phyloP scores from a whole-genome alignment of 2,113 vertebrate species.

The Sitta europaea region DNA sequence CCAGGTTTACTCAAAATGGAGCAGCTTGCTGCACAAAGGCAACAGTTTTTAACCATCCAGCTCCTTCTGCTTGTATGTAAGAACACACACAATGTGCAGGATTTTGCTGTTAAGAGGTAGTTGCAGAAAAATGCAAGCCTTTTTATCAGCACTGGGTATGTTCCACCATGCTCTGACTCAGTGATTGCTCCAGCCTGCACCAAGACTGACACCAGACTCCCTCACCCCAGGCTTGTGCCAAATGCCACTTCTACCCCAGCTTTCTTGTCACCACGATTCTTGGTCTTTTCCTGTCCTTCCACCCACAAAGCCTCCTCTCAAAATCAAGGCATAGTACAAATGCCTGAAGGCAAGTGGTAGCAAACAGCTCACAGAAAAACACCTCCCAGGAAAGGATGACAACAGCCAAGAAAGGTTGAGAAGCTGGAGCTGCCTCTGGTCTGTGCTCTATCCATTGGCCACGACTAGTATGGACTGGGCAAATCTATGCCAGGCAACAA shows the following conservation, averaged over 20 bases:
- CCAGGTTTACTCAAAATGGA: background rate
- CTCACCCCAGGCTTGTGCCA: background rate
- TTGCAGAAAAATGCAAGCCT: background rate
- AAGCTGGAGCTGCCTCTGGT: background rate
- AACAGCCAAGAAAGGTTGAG: background rate
- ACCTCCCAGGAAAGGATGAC: rapidly evolving
- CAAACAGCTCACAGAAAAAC: rapidly evolving
- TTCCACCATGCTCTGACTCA: background rate
- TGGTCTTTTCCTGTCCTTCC: background rate
- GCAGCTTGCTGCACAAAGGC: background rate
- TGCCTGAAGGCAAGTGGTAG: background rate
- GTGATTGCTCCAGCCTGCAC: background rate
- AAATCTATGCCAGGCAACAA: background rate
- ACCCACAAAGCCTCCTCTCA: background rate
- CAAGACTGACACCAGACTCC: background rate
- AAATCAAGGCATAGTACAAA: background rate
- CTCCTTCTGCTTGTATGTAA: background rate
- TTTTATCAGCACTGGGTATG: background rate
- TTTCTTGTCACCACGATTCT: background rate
- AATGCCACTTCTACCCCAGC: background rate
- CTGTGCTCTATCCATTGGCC: background rate
- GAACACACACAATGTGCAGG: background rate
- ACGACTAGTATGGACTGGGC: background rate
- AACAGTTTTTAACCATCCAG: background rate
- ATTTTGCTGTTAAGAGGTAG: background rate